These are phyloP conservation scores for Brienomyrus longianalis DNA, from an alignment of 2,113 vertebrate species.

Conservation along the genomic window DNA sequence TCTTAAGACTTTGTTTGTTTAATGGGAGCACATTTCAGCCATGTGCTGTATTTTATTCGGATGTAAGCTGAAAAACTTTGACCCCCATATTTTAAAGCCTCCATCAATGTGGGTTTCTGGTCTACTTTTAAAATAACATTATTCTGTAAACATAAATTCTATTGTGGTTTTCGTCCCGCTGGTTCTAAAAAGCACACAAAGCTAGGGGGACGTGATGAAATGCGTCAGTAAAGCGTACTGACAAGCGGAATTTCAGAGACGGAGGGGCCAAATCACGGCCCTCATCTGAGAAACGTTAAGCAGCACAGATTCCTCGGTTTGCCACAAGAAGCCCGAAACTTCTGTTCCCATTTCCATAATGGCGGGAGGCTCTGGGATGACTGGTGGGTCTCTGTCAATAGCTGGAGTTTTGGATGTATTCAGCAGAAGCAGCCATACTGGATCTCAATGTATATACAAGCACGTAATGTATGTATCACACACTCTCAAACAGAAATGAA, in stretches of 20 bases:
- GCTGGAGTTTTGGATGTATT: neutral
- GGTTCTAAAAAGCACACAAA: neutral
- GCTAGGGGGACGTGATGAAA: neutral
- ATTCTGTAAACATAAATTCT: neutral
- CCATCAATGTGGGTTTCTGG: neutral
- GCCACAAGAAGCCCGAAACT: neutral
- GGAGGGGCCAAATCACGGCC: neutral
- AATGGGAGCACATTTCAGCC: neutral
- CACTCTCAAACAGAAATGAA: neutral
- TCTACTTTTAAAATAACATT: conserved; percentile 5
- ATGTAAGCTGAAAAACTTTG: neutral
- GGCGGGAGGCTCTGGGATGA: neutral
- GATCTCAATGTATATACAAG: neutral
- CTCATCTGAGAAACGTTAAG: conserved; percentile 14
- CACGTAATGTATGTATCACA: neutral
- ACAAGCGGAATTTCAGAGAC: neutral
- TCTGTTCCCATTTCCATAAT: conserved; percentile 11
- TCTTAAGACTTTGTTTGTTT: neutral
- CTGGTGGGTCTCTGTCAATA: neutral
- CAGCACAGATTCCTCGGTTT: neutral
- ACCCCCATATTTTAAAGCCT: neutral
- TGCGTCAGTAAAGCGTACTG: neutral
- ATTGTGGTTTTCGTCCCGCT: neutral
- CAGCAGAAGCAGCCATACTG: conserved; percentile 9
- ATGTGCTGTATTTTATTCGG: neutral